Conservation (phyloP, 2,797 vertebrate species). For the Loris lydekkerianus region DNA sequence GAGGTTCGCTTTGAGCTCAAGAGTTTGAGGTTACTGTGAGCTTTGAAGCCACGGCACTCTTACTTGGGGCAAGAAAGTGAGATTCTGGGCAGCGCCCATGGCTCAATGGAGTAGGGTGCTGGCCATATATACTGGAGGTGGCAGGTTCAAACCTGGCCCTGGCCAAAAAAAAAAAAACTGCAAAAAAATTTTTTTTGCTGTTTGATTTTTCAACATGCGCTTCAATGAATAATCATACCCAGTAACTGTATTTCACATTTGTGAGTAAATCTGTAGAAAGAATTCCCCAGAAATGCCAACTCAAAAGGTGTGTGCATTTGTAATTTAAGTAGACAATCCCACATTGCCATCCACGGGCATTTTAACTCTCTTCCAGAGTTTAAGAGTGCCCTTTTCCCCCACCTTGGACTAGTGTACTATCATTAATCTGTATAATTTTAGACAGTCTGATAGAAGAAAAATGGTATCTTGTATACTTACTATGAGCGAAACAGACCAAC, state of each 20-base stretch:
- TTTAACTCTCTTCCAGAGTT: not conserved
- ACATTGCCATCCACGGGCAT: not conserved
- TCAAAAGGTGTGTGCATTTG: not conserved
- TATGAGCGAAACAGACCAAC: not conserved
- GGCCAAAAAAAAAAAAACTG: too few relatives aligned
- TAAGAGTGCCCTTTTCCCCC: not conserved
- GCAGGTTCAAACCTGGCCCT: too few relatives aligned
- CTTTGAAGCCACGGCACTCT: too few relatives aligned
- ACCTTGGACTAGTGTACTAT: too few relatives aligned
- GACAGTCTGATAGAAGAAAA: not conserved
- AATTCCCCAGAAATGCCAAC: not conserved
- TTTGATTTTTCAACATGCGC: not conserved
- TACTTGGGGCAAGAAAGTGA: too few relatives aligned
- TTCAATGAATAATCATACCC: not conserved
- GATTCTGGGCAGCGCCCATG: too few relatives aligned
- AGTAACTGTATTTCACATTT: not conserved
- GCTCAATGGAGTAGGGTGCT: too few relatives aligned
- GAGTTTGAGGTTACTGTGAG: too few relatives aligned
- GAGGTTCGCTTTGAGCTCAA: too few relatives aligned
- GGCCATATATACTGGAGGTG: too few relatives aligned
- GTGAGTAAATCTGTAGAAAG: not conserved
- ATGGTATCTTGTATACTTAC: not conserved
- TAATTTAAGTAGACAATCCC: not conserved
- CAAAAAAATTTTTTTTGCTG: not conserved
- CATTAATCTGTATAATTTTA: not conserved